These are phyloP conservation scores for Zoanthus gigantus DNA, from an alignment of 92 coral and sea anemone genomes.

Conservation along the genomic window DNA sequence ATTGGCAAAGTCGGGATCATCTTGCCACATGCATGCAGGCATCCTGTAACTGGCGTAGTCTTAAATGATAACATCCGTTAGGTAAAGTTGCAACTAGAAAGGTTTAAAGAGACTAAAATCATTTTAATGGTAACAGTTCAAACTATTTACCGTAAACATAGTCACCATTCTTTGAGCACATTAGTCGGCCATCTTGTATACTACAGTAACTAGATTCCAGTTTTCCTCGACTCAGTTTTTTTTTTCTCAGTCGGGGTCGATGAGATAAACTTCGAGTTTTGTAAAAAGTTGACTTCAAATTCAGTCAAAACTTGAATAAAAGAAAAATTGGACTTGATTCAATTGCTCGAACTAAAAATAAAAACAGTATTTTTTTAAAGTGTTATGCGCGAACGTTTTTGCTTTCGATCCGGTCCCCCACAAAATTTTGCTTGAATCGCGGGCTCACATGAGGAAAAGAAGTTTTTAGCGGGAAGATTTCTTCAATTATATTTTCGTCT, in stretches of 20 bases:
- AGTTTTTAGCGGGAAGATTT: slow-evolving; percentile 9
- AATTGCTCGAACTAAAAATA: too few relatives aligned
- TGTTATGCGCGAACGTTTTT: background rate
- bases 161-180: too few relatives aligned
- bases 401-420: background rate
- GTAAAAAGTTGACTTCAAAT: background rate
- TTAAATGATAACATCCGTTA: too few relatives aligned
- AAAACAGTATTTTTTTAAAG: background rate
- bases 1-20: slow-evolving; percentile 72
- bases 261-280: background rate
- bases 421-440: background rate
- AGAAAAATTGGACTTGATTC: background rate
- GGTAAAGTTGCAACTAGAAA: too few relatives aligned
- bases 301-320: too few relatives aligned
- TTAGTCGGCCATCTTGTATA: slow-evolving; percentile 75
- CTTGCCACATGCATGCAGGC: slow-evolving; percentile 62
- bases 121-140: too few relatives aligned
- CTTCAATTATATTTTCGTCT: background rate
- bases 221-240: background rate
- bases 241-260: background rate
- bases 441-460: slow-evolving; percentile 45
- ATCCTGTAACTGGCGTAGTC: background rate
- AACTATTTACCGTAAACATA: too few relatives aligned
- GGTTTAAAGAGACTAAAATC: too few relatives aligned
- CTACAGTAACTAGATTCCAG: background rate